Evolutionary conservation across 2,888 invertebrate genomes (phyloP).

Genomic region (Noctua comes): DNA sequence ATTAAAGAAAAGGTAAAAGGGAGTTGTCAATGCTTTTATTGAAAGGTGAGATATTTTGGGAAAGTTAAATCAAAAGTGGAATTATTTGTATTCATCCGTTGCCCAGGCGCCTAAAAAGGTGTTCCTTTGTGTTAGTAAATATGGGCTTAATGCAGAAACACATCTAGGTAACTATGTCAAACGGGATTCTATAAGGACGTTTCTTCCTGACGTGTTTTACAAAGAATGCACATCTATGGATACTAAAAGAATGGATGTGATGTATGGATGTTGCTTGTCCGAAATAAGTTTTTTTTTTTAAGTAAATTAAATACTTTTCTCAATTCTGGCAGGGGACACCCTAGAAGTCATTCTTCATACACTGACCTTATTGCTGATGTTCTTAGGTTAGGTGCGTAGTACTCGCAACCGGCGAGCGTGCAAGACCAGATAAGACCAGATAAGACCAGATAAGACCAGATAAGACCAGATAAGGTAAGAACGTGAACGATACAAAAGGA

Average conservation of each 20-base stretch:
- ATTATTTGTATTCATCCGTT: background rate
- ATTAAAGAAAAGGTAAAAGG: slow-evolving; percentile 34
- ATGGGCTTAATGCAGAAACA: background rate
- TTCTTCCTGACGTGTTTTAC: too few species aligned
- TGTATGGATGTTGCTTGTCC: too few species aligned
- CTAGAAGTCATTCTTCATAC: background rate
- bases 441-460: too few species aligned
- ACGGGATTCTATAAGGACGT: too few species aligned
- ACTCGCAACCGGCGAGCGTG: too few species aligned
- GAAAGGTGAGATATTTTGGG: background rate
- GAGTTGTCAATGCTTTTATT: slow-evolving; percentile 10
- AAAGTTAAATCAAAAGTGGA: background rate
- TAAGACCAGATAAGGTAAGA: too few species aligned
- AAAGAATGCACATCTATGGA: too few species aligned
- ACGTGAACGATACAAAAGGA: too few species aligned
- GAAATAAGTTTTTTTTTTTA: too few species aligned
- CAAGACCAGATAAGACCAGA: too few species aligned
- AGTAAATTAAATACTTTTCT: background rate
- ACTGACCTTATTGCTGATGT: background rate
- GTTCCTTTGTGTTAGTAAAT: background rate
- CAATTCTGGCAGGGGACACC: background rate
- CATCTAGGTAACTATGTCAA: background rate
- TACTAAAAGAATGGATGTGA: too few species aligned
- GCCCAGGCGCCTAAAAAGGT: background rate
- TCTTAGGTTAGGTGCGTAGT: background rate